Percentiles rank a stretch among this genome's conserved stretches.
phyloP scores from a whole-genome alignment of 2,888 invertebrate genomes.

The Cheilosia soror region DNA sequence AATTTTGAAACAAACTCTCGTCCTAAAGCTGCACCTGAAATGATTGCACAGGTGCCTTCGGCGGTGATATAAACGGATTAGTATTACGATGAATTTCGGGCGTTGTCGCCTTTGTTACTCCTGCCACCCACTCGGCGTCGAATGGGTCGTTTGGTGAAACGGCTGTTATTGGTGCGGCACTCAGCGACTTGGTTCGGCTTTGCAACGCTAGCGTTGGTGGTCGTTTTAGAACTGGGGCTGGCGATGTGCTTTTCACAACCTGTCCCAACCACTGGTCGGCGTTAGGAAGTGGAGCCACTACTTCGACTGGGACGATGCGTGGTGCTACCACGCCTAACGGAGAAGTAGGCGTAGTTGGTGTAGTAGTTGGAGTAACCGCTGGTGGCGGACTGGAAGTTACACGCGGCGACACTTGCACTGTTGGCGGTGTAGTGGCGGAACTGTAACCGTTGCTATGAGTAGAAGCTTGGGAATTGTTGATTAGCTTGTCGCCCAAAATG shows the following conservation, averaged over 20 bases:
- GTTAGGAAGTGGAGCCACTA: constrained; percentile 87
- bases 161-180: constrained; percentile 84
- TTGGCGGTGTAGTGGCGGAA: constrained; percentile 78
- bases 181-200: constrained; percentile 86
- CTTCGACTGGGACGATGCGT: constrained; percentile 80
- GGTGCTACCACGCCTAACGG: constrained; percentile 81
- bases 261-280: constrained; percentile 94
- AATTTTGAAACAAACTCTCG: constrained; percentile 43
- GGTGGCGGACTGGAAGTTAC: constrained; percentile 86
- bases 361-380: constrained; percentile 86
- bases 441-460: constrained; percentile 73
- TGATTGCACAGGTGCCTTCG: constrained; percentile 83
- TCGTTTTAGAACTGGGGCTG: constrained; percentile 85
- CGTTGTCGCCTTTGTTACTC: constrained; percentile 84
- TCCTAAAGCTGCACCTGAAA: constrained; percentile 84
- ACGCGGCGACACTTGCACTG: constrained; percentile 86
- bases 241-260: constrained; percentile 87
- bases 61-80: constrained; percentile 84
- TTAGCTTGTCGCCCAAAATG: constrained; percentile 82
- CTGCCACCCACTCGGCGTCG: constrained; percentile 92
- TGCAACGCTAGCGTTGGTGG: constrained; percentile 84
- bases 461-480: constrained; percentile 32
- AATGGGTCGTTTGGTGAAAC: constrained; percentile 86
- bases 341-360: constrained; percentile 86
- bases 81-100: constrained; percentile 84